Percentiles rank a stretch among this genome's conserved stretches.
phyloP scores from a whole-genome alignment of 1,140 invertebrate genomes.

The Saccostrea echinata region DNA sequence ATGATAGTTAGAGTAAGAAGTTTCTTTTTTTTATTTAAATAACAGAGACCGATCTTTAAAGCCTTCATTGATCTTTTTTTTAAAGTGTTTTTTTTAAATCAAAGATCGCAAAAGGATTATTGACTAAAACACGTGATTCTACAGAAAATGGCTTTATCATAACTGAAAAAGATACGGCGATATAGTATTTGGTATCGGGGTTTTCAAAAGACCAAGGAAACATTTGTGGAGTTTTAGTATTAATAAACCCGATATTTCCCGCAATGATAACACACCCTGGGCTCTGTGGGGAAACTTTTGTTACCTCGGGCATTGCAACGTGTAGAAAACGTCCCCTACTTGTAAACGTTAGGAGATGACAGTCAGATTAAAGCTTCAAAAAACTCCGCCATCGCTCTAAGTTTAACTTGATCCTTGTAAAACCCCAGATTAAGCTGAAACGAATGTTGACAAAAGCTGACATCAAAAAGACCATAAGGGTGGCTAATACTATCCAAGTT shows the following conservation, averaged over 20 bases:
- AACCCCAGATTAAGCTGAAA: conserved; percentile 20
- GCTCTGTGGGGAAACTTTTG: background rate
- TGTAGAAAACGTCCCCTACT: background rate
- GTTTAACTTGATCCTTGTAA: conserved; percentile 34
- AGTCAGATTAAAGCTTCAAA: conserved; percentile 25
- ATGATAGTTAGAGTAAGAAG: no score
- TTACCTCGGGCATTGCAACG: background rate
- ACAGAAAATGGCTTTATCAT: background rate
- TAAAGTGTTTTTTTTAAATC: background rate
- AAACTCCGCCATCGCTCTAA: background rate
- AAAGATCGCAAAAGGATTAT: background rate
- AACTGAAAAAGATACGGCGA: background rate
- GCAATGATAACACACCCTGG: background rate
- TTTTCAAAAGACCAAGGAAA: background rate
- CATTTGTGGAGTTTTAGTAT: background rate
- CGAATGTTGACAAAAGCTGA: conserved; percentile 36
- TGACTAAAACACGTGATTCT: background rate
- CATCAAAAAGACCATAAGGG: conserved; percentile 23
- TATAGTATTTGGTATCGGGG: background rate
- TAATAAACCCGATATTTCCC: background rate
- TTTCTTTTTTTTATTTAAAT: no score
- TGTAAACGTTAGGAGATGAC: conserved; percentile 16
- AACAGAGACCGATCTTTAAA: no score
- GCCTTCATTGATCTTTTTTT: no score
- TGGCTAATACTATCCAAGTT: background rate